These are phyloP conservation scores for Xenus cinereus DNA, from an alignment of 2,113 vertebrate species.

Conservation along the genomic window DNA sequence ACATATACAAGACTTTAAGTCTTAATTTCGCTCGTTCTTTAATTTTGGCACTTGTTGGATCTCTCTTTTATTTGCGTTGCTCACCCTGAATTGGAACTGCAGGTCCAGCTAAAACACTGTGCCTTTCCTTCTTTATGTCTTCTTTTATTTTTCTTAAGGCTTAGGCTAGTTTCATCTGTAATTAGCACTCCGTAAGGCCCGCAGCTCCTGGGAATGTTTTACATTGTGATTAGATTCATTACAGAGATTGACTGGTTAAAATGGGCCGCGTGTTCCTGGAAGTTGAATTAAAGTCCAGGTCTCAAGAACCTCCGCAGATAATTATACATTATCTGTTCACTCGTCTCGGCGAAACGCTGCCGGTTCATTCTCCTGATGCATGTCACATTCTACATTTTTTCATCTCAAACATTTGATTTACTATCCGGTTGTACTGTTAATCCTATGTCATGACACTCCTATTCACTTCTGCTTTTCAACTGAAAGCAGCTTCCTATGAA, in stretches of 20 bases:
- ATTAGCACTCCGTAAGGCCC: not conserved
- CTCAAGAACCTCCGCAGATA: conserved; percentile 42
- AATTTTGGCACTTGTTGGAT: not conserved
- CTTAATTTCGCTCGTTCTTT: not conserved
- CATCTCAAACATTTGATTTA: conserved; percentile 98
- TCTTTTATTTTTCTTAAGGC: not conserved
- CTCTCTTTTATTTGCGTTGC: not conserved
- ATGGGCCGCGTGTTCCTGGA: conserved; percentile 30
- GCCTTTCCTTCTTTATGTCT: not conserved
- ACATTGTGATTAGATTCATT: conserved; percentile 11
- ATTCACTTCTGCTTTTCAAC: conserved; percentile 95
- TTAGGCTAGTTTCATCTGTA: not conserved
- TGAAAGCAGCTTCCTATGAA: conserved; percentile 94
- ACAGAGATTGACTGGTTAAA: conserved; percentile 20
- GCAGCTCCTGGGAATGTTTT: not conserved
- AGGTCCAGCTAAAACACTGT: not conserved
- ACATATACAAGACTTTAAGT: not conserved
- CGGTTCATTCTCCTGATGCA: conserved; percentile 84
- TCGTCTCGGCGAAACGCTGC: conserved; percentile 73
- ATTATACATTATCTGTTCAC: conserved; percentile 51
- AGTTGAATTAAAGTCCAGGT: conserved; percentile 34
- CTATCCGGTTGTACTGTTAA: conserved; percentile 92
- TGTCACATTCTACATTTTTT: conserved; percentile 88
- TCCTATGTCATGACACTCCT: conserved; percentile 98
- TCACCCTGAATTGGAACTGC: not conserved